phyloP scores from a whole-genome alignment of 2,888 invertebrate species.

The Heteropelma amictum region DNA sequence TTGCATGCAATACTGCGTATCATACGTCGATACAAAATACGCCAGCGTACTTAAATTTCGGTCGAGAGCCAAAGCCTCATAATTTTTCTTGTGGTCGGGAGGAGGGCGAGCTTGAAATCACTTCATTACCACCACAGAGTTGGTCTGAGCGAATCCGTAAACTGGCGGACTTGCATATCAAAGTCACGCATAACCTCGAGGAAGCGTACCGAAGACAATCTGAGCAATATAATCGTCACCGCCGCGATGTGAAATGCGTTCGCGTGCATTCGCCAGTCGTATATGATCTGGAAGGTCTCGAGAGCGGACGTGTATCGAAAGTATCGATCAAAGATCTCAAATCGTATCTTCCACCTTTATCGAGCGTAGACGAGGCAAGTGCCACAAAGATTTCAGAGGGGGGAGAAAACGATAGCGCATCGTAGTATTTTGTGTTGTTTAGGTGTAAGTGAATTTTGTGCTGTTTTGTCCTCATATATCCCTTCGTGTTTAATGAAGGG shows the following conservation, averaged over 20 bases:
- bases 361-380: too few relatives aligned
- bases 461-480: too few relatives aligned
- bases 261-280: neutral
- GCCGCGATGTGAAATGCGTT: neutral
- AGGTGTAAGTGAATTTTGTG: too few relatives aligned
- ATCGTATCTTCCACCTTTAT: neutral
- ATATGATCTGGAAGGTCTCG: neutral
- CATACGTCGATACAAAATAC: constrained; percentile 22
- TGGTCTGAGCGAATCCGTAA: neutral
- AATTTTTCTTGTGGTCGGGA: neutral
- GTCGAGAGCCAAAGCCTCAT: neutral
- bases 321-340: neutral
- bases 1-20: constrained; percentile 50
- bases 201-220: too few relatives aligned
- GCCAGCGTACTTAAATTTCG: constrained; percentile 53
- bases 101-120: neutral
- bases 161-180: neutral
- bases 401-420: too few relatives aligned
- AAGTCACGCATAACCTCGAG: neutral
- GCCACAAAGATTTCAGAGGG: too few relatives aligned
- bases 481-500: too few relatives aligned
- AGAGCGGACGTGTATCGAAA: neutral
- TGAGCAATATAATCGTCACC: neutral
- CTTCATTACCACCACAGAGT: too few relatives aligned
- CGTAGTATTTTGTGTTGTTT: too few relatives aligned